A percentile compares a stretch with the other conserved stretches of the same genome.
Evolutionary conservation across 2,113 vertebrate species (phyloP).

Genomic region (Fregata magnificens): DNA sequence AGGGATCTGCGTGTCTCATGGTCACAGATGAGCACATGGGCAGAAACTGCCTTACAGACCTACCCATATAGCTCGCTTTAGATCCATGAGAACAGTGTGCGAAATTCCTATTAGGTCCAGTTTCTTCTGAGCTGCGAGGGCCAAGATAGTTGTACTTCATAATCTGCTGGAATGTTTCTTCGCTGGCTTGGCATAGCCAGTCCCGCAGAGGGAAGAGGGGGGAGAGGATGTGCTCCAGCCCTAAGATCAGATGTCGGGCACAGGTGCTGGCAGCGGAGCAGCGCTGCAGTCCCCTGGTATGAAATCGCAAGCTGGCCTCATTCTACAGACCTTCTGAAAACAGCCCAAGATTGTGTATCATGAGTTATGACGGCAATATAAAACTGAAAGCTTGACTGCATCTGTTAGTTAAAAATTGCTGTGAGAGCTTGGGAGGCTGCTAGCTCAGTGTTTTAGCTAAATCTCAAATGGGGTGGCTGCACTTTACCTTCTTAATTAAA

Average conservation of each 20-base stretch:
- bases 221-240: constrained; percentile 50
- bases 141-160: constrained; percentile 64
- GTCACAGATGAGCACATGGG: constrained; percentile 36
- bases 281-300: not conserved
- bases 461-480: not conserved
- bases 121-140: constrained; percentile 62
- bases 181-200: not conserved
- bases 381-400: constrained; percentile 56
- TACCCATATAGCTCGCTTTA: not conserved
- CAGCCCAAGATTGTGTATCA: constrained; percentile 61
- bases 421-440: not conserved
- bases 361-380: constrained; percentile 60
- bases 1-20: not conserved
- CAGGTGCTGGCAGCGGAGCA: constrained; percentile 59
- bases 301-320: constrained; percentile 45
- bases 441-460: not conserved
- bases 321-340: constrained; percentile 18
- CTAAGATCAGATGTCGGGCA: constrained; percentile 67
- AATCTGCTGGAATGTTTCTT: constrained; percentile 70
- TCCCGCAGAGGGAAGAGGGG: not conserved
- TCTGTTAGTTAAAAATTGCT: constrained; percentile 58
- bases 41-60: not conserved
- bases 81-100: constrained; percentile 40
- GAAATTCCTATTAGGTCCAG: constrained; percentile 67
- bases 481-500: not conserved